Conservation (phyloP, 1,140 invertebrate genomes). For the Rhynchophorus ferrugineus region DNA sequence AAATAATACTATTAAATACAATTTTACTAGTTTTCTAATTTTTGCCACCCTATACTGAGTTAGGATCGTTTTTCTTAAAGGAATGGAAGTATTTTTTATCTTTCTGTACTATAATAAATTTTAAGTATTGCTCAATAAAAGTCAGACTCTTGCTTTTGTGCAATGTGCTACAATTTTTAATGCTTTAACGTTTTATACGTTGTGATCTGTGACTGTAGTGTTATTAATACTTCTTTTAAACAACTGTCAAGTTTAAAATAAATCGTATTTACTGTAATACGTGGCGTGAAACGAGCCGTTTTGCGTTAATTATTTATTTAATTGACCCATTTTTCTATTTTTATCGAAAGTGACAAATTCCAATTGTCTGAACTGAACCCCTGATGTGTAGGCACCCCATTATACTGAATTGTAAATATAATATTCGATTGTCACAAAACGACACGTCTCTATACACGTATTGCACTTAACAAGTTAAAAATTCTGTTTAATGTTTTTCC, state of each 20-base stretch:
- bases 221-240: slow-evolving; percentile 22
- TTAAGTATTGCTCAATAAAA: slow-evolving; percentile 35
- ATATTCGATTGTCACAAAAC: no score
- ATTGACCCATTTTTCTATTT: no score
- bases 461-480: no score
- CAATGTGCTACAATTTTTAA: slow-evolving; percentile 37
- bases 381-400: no score
- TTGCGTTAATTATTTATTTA: no score
- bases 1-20: no score
- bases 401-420: no score
- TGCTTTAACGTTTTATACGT: slow-evolving; percentile 24
- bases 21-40: not conserved
- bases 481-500: slow-evolving; percentile 12
- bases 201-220: slow-evolving; percentile 30
- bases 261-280: not conserved
- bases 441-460: no score
- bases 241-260: slow-evolving; percentile 11
- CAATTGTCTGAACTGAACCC: no score
- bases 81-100: slow-evolving; percentile 13
- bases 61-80: not conserved
- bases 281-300: no score
- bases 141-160: slow-evolving; percentile 40
- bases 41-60: not conserved
- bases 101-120: slow-evolving; percentile 6
- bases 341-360: no score